Evolutionary conservation across 2,888 invertebrate genomes (phyloP), one percentile per base, ranked within the genome.

Genomic region (Amiota minor): DNA sequence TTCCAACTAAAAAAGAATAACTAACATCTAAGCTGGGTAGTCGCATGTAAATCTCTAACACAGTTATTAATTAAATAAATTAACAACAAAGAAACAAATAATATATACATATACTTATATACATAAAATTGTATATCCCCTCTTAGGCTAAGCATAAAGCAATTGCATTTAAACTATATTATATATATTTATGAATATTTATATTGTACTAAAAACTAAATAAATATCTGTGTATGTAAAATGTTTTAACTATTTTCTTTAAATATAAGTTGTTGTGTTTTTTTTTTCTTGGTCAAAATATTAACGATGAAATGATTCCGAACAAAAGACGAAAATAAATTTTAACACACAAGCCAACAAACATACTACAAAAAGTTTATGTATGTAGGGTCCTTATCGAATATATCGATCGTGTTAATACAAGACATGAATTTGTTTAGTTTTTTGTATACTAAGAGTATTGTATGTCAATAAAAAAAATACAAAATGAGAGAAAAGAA

Each of bases 11-110:
- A 35, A 55, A 68, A 75, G 74, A 83, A 79, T 82, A 85, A 88
- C 79, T 85, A 87, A 88, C 87, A 89, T 88, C 87, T 89, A 89
- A 89, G 88, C 89, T 89, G 89, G 89, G 89, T 89, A 89, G 89
- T 89, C 89, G 89, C 89, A 89, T 89, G 89, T 89, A 89, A 89
- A 89, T 89, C 88, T 88, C 84, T 83, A 83, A 83, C 82, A 68
- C 16, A 82, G 82, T 80, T 83, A 83, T 49, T 35, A 35, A 67
- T 75, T 75, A 75, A 67, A 80, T 80, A 79, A 72, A 77, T 78
- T 78, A 85, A 70, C 78, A 77, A 77, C 68, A 83, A 75, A 75
- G 72, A 75, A 76, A 72, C 55, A 71, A 77, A 74, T 74, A 74
- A 72, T 76, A 75, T 74, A 76, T 35, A 35, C 6, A 78, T 77